Percentiles rank a stretch among this genome's conserved stretches.
phyloP scores from a whole-genome alignment of 2,888 invertebrate species.

The Imbricaverruca yamaguchii region DNA sequence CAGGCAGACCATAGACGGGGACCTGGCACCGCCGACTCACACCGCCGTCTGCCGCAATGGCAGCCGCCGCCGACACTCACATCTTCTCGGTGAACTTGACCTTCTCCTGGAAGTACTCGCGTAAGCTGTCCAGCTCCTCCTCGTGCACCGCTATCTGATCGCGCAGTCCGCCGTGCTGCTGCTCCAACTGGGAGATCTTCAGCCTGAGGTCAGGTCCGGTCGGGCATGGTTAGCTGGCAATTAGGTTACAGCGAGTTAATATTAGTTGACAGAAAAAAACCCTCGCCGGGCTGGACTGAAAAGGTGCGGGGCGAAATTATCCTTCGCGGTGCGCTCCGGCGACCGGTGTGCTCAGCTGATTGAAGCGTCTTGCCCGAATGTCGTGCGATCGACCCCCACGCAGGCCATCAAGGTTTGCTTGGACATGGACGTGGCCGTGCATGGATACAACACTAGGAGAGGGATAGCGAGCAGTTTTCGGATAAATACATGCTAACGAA shows the following conservation, averaged over 20 bases:
- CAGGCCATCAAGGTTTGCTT: no score
- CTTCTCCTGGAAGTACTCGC: conserved; percentile 17
- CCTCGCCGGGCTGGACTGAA: not conserved
- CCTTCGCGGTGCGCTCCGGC: not conserved
- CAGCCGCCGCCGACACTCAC: not conserved
- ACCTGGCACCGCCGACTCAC: no score
- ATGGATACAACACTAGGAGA: no score
- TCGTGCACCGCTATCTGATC: not conserved
- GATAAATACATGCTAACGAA: no score
- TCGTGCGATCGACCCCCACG: no score
- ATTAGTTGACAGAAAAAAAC: not conserved
- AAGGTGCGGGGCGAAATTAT: not conserved
- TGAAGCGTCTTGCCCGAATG: no score
- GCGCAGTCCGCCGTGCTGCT: not conserved
- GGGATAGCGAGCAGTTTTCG: no score
- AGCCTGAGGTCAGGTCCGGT: not conserved
- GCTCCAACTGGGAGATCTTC: not conserved
- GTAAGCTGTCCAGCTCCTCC: not conserved
- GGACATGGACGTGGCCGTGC: no score
- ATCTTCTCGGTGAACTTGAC: conserved; percentile 12
- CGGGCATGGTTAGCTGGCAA: not conserved
- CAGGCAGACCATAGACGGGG: no score
- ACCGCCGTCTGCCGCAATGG: no score
- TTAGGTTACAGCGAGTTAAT: not conserved
- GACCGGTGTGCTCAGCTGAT: not conserved